Evolutionary conservation across 2,888 invertebrate species (phyloP), one percentile per base, ranked within the genome.

Genomic region (Gnatocerus cornutus): DNA sequence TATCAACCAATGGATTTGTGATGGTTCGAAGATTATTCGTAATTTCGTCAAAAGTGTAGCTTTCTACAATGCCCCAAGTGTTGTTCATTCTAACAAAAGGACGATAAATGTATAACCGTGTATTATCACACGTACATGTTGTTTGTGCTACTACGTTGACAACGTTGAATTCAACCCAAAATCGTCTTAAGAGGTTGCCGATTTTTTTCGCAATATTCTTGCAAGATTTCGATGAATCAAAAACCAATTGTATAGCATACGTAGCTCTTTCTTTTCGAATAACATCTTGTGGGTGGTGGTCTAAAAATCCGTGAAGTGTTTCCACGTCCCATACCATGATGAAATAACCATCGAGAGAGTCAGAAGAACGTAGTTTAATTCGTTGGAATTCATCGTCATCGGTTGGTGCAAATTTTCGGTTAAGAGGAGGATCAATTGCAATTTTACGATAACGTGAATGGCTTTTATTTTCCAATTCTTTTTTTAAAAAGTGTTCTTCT

Each of bases 81-180:
- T 29, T 12, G 10, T 43, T 10, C 1, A 6, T 43, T 29, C 43
- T 41, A n/a, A 2, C 16, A 5, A 58, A 58, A 2, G 56, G 56
- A 12, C 41, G 56, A 10, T 43, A 58, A 0, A 58, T 12, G 8
- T 13, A 58, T 2, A 58, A 8, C 1, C 16, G 16, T 5, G 9
- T 56, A 13, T 21, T 3, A 75, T 73, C 62, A 39, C 69, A 29
- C 10, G 6, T 3, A 16, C 46, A 46, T 16, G 16, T 5, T 13
- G 46, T 46, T 46, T 46, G 46, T 5, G 46, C 46, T 8, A 46
- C 16, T 5, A 46, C 46, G 8, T 46, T 46, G 9, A 46, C 9
- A 14, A 46, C 46, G 13, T 46, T 46, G 16, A 14, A 46, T 3
- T 46, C 21, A 9, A 46, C 9, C 46, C 46, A 46, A n/a, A 46